Percentiles rank a stretch among this genome's conserved stretches.
phyloP scores from a whole-genome alignment of 2,888 invertebrate species.

The Ganaspis brasiliensis region DNA sequence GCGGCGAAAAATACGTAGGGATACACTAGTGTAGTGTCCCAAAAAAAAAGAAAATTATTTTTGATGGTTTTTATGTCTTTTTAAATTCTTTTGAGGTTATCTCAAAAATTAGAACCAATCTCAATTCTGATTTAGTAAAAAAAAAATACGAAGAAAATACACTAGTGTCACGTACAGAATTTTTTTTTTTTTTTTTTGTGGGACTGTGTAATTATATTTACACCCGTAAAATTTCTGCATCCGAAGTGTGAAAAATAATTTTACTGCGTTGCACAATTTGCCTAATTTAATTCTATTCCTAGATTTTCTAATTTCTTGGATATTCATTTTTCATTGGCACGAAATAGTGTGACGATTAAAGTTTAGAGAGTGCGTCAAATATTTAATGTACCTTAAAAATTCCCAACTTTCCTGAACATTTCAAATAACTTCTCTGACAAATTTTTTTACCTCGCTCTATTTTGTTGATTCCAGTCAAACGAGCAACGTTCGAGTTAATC shows the following conservation, averaged over 20 bases:
- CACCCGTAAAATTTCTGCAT: not conserved
- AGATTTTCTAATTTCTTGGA: not conserved
- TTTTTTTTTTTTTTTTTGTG: no score
- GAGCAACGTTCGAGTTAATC: no score
- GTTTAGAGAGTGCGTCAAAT: slow-evolving; percentile 12
- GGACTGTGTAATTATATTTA: no score
- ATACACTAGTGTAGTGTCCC: no score
- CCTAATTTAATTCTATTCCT: not conserved
- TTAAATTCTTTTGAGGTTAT: no score
- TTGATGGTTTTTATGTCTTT: no score
- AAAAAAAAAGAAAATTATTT: no score
- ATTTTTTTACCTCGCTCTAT: not conserved
- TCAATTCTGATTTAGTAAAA: no score
- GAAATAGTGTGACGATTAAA: not conserved
- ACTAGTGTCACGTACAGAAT: no score
- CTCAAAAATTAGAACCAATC: no score
- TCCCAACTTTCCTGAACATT: not conserved
- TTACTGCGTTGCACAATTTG: not conserved
- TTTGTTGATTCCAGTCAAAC: not conserved
- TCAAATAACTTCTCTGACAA: not conserved
- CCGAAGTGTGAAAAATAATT: not conserved
- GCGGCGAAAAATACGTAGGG: no score
- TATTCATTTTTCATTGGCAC: not conserved
- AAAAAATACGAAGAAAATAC: not conserved
- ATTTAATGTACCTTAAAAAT: slow-evolving; percentile 6